phyloP scores from a whole-genome alignment of 1,140 invertebrate genomes.

The Homarus americanus region DNA sequence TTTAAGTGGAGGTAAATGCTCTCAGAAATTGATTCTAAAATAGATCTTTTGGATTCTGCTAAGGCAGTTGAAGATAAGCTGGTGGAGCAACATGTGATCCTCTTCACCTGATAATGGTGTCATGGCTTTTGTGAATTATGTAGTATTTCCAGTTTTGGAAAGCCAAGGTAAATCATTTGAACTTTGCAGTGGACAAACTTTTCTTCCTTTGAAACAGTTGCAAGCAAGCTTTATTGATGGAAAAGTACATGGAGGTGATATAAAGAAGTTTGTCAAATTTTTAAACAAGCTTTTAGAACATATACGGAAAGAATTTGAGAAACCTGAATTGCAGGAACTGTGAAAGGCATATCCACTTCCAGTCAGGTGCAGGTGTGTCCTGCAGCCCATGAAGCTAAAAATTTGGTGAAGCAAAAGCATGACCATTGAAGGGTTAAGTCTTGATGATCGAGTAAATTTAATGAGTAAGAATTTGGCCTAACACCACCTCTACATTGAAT shows the following conservation, averaged over 20 bases:
- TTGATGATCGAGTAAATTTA: slow-evolving; percentile 86
- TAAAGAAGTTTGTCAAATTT: slow-evolving; percentile 89
- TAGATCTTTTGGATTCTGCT: slow-evolving; percentile 95
- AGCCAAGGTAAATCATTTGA: slow-evolving; percentile 78
- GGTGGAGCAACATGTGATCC: slow-evolving; percentile 98
- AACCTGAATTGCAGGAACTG: slow-evolving; percentile 86
- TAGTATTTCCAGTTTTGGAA: slow-evolving; percentile 75
- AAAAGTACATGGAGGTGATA: slow-evolving; percentile 94
- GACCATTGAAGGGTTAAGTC: slow-evolving; percentile 16
- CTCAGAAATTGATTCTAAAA: slow-evolving; percentile 99
- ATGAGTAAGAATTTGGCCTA: slow-evolving; percentile 82
- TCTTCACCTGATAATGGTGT: slow-evolving; percentile 98
- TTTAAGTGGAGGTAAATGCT: slow-evolving; percentile 93
- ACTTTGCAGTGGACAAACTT: slow-evolving; percentile 87
- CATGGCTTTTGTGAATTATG: slow-evolving; percentile 92
- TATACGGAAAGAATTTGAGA: slow-evolving; percentile 91
- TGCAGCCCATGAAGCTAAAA: neutral
- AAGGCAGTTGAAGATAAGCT: slow-evolving; percentile 95
- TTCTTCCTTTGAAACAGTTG: slow-evolving; percentile 86
- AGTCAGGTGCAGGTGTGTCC: slow-evolving; percentile 81
- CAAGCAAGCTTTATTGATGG: slow-evolving; percentile 88
- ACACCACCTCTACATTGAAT: slow-evolving; percentile 83
- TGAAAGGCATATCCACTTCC: slow-evolving; percentile 88
- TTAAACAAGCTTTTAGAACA: slow-evolving; percentile 94
- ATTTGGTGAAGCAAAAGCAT: neutral